These are phyloP conservation scores for Psophia crepitans DNA, from an alignment of 2,113 vertebrate genomes.

Conservation along the genomic window DNA sequence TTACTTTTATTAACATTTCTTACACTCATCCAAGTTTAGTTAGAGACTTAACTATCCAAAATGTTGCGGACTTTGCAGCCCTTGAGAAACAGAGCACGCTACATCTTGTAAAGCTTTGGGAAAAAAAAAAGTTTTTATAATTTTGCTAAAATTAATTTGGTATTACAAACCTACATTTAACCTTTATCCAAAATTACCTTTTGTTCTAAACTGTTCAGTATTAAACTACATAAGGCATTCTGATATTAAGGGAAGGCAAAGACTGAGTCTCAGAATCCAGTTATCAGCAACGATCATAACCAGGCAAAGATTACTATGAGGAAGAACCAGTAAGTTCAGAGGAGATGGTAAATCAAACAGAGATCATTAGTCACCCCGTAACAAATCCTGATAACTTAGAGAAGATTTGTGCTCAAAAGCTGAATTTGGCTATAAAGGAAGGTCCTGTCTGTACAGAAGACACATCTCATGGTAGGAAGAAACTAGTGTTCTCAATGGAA, in stretches of 20 bases:
- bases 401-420: neutral
- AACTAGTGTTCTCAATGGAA: neutral
- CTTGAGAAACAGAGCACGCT: neutral
- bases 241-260: neutral
- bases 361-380: conserved; percentile 26
- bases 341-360: conserved; percentile 19
- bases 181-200: conserved; percentile 4
- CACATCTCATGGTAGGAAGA: neutral
- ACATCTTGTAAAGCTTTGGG: neutral
- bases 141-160: neutral
- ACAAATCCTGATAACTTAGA: neutral
- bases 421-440: conserved; percentile 24
- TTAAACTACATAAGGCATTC: neutral
- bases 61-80: neutral
- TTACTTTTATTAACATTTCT: neutral
- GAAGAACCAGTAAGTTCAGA: neutral
- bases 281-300: neutral
- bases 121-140: neutral
- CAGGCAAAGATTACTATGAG: neutral
- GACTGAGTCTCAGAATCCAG: neutral
- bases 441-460: neutral
- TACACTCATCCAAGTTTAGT: neutral
- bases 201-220: neutral
- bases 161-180: neutral
- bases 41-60: neutral